Percentiles rank a stretch among this genome's conserved stretches.
Conservation (phyloP, 2,797 vertebrate genomes). For the Carcharodon carcharias region DNA sequence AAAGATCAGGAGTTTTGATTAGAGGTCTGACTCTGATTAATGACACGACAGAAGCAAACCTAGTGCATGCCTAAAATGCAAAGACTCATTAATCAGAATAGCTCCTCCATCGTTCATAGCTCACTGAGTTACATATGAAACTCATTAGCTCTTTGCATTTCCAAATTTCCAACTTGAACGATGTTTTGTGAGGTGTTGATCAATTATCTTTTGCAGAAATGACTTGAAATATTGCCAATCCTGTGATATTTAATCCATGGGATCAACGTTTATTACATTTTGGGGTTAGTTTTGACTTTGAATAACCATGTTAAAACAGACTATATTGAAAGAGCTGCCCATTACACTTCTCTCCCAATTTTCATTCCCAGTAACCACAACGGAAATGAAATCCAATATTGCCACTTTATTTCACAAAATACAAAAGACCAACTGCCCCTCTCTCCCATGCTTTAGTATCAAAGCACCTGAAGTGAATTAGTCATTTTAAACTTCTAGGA, state of each 20-base stretch:
- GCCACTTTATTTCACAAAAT: background rate
- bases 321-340: background rate
- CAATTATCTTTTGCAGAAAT: conserved; percentile 37
- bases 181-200: conserved; percentile 43
- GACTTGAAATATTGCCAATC: conserved; percentile 39
- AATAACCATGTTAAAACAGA: background rate
- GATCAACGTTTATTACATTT: background rate
- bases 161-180: conserved; percentile 44
- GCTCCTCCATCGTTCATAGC: conserved; percentile 42
- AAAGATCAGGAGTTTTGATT: conserved; percentile 51
- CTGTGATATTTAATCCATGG: background rate
- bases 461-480: background rate
- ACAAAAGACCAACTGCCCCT: no score
- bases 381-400: background rate
- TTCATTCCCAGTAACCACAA: background rate
- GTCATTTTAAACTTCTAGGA: background rate
- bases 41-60: conserved; percentile 49
- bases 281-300: background rate
- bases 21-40: conserved; percentile 52
- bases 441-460: background rate
- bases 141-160: conserved; percentile 46
- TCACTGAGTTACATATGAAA: conserved; percentile 48
- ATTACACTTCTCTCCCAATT: background rate
- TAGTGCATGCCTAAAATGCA: conserved; percentile 44
- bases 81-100: conserved; percentile 51